These are phyloP conservation scores for Spodoptera litura DNA, from an alignment of 1,140 invertebrate species.

Conservation along the genomic window DNA sequence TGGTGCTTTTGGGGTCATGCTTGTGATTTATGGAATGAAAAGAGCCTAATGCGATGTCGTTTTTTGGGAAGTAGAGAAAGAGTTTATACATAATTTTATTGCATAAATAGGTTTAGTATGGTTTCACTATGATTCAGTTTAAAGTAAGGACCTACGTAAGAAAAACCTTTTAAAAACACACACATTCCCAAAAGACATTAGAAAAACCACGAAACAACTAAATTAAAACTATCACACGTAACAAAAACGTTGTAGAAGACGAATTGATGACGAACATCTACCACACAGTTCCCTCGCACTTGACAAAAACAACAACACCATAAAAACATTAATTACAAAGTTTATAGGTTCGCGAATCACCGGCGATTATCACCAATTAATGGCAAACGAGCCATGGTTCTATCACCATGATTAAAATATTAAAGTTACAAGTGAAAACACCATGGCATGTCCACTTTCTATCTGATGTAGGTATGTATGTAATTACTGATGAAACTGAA, in stretches of 20 bases:
- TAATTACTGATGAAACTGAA: slow-evolving; percentile 37
- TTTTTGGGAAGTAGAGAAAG: too few species aligned
- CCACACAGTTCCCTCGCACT: too few species aligned
- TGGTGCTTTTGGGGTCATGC: not conserved
- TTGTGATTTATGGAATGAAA: not conserved
- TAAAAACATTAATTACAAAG: slow-evolving; percentile 25
- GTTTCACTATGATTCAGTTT: too few species aligned
- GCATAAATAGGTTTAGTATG: too few species aligned
- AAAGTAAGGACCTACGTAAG: too few species aligned
- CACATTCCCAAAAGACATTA: too few species aligned
- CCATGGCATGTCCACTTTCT: slow-evolving; percentile 32
- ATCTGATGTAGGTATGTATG: not conserved
- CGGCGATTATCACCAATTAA: slow-evolving; percentile 39
- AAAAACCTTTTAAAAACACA: too few species aligned
- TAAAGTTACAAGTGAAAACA: slow-evolving; percentile 8
- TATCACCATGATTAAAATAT: slow-evolving; percentile 45
- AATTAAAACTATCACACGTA: not conserved
- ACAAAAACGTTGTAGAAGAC: not conserved
- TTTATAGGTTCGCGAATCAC: slow-evolving; percentile 24
- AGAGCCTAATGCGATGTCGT: too few species aligned
- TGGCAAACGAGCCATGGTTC: slow-evolving; percentile 19
- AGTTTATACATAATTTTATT: too few species aligned
- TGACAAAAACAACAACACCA: not conserved
- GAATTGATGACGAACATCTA: not conserved
- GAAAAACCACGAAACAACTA: not conserved